Conservation (phyloP, 2,797 vertebrate species). For the Bradypus variegatus region DNA sequence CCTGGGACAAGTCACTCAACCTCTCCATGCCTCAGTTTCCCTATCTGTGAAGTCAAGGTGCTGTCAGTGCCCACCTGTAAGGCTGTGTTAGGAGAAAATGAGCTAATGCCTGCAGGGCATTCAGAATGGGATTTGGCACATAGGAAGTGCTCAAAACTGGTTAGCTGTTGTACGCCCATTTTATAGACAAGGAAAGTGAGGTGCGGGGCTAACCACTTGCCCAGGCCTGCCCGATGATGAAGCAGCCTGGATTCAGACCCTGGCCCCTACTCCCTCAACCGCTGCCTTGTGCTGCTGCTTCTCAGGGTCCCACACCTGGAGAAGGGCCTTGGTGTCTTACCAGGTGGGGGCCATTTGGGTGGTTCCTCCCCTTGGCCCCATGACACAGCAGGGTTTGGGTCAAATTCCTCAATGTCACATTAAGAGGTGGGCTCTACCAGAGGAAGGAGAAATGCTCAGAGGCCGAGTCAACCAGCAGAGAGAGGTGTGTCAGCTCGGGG, state of each 20-base stretch:
- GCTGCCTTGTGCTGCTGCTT: rapidly evolving
- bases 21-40: not conserved
- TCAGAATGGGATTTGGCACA: rapidly evolving
- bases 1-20: no score
- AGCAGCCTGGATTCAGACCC: not conserved
- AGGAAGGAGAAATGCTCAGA: not conserved
- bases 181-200: not conserved
- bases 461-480: not conserved
- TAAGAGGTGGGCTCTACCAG: rapidly evolving
- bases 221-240: not conserved
- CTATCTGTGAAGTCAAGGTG: not conserved
- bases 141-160: not conserved
- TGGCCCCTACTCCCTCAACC: no score
- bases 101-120: rapidly evolving
- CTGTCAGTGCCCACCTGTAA: rapidly evolving
- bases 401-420: rapidly evolving
- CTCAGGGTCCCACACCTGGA: not conserved
- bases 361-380: no score
- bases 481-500: not conserved
- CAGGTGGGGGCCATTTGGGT: not conserved
- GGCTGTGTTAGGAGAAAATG: not conserved
- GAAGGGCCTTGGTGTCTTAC: not conserved
- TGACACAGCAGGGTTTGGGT: not conserved
- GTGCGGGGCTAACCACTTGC: not conserved
- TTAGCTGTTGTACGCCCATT: no score